Conservation (phyloP, 2,888 invertebrate species). For the Trichopria drosophilae region DNA sequence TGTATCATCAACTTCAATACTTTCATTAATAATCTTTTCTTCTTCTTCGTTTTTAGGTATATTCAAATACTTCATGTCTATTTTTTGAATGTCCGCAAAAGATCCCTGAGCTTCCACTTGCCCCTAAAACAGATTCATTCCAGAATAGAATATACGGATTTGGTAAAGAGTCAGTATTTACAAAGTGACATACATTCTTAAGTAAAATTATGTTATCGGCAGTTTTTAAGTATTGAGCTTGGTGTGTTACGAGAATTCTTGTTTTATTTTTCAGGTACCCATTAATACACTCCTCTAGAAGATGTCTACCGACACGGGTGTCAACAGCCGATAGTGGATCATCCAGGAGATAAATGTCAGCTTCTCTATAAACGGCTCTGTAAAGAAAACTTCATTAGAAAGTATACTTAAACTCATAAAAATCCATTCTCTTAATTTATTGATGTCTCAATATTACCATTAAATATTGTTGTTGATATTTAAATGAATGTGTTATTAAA, state of each 20-base stretch:
- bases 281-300: conserved; percentile 74
- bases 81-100: conserved; percentile 63
- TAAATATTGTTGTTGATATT: too few species aligned
- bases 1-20: conserved; percentile 35
- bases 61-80: conserved; percentile 60
- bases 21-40: too few species aligned
- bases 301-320: conserved; percentile 71
- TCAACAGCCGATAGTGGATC: conserved; percentile 82
- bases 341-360: conserved; percentile 76
- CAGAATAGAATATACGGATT: not conserved
- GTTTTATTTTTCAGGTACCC: conserved; percentile 70
- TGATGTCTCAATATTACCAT: not conserved
- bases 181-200: conserved; percentile 67
- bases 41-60: conserved; percentile 53
- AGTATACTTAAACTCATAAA: conserved; percentile 5
- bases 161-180: too few species aligned
- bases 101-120: conserved; percentile 64
- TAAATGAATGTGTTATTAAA: not conserved
- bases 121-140: conserved; percentile 58
- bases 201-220: conserved; percentile 69
- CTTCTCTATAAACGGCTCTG: conserved; percentile 75
- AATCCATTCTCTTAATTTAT: conserved; percentile 3
- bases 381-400: not conserved
- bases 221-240: conserved; percentile 74
- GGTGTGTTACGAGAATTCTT: conserved; percentile 80